phyloP scores from a whole-genome alignment of 2,113 vertebrate genomes.

The Parus major region DNA sequence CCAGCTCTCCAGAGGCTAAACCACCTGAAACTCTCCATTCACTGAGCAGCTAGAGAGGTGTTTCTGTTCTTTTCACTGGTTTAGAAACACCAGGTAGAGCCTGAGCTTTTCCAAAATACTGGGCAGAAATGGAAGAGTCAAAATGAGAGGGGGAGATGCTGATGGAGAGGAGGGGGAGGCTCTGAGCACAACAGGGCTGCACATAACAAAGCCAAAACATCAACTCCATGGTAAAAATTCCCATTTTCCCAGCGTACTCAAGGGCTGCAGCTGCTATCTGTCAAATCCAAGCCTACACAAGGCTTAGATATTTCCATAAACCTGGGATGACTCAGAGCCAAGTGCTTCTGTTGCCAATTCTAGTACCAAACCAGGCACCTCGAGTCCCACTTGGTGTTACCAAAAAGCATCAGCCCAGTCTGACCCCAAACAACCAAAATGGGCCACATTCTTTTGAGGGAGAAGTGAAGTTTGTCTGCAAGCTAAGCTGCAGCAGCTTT shows the following conservation, averaged over 20 bases:
- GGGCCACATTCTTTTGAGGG: neutral
- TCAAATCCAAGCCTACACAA: neutral
- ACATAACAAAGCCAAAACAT: neutral
- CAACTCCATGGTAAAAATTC: neutral
- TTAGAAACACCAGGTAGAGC: neutral
- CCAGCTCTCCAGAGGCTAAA: neutral
- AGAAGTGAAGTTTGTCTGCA: neutral
- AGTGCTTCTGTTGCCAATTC: neutral
- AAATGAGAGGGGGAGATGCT: neutral
- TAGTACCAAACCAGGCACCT: neutral
- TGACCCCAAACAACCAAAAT: neutral
- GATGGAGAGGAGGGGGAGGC: neutral
- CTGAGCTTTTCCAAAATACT: neutral
- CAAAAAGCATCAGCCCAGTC: neutral
- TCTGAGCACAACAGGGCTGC: neutral
- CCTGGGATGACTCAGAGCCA: neutral
- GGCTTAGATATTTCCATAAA: neutral
- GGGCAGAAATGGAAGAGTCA: neutral
- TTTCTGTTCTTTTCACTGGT: neutral
- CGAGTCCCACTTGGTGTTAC: neutral
- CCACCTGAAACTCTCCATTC: neutral
- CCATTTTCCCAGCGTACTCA: neutral
- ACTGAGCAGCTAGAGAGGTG: neutral
- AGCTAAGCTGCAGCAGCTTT: neutral
- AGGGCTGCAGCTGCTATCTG: neutral